Base-by-base conservation (phyloP, 64 coral and sea anemone genomes). In the Dendrophyllia cribrosa region DNA sequence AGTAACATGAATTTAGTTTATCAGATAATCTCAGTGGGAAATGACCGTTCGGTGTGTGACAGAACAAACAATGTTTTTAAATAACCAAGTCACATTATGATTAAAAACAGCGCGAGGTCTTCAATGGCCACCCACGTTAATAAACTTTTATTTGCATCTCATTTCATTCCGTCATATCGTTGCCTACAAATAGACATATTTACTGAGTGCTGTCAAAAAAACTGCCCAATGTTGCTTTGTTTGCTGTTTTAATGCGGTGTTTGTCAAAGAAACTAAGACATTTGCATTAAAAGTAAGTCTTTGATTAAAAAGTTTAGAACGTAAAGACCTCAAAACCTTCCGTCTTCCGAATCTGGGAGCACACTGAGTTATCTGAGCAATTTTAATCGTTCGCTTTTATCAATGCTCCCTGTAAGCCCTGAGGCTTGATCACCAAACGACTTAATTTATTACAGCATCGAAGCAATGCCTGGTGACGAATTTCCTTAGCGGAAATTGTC, bases 41-140 rank as follows among this genome's bases (percentile, higher is more conserved):
- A 77, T 58, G n/a, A 55, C 21, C 51, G 19, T 56, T 23, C 21
- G 0, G 7, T 77, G 17, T 55, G 9, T 58, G 48, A 56, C 75
- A 77, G 12, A 56, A 55, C 20, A 77, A 77, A 77, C 75, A 55
- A 55, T 20, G 51, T 77, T 77, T 13, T 9, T 23, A 77, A 77
- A 77, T 56, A 23, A 53, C 75, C 17, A 16, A 55, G 6, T 24
- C 21, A 24, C 5, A 20, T 7, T 8, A 6, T 51, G 72, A 75
- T 75, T 75, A n/a, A 75, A 50, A 75, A 75, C 72, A 49, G 43
- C 49, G 26, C 9, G 13, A 49, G 46, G 6, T 12, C 15, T 19
- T 50, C 1, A 17, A 5, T 4, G n/a, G 24, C 21, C 12, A 56
- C 51, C 21, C 19, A 14, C 49, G 6, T 77, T 56, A 7, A n/a